Base-by-base conservation (phyloP, 2,113 vertebrate species). In the Phoxinus phoxinus region DNA sequence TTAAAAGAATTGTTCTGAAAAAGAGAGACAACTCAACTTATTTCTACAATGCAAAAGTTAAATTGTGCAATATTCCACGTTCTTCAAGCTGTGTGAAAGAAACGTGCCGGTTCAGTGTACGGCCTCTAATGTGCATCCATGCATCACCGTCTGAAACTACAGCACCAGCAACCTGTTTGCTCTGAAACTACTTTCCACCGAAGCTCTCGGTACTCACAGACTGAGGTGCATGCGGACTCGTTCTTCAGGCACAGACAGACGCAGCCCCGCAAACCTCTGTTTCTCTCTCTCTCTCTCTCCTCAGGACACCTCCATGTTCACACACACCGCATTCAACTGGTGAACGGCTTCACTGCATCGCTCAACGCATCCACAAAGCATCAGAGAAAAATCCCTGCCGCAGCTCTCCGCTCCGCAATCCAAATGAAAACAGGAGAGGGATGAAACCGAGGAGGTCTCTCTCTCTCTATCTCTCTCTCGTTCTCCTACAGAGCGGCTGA, bases 401-500 rank as follows among this genome's bases (percentile, higher is more conserved):
- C 32, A 25, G 32, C 53, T 41, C 56, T 44, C 23, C 12, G 6
- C 53, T 61, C 58, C 15, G 37, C 78, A 80, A 87, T 65, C 72
- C 59, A 59, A 81, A 73, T 30, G 86, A 77, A 69, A 71, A 77
- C 9, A 32, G 32, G n/a, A 30, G 48, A 83, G 63, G 71, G 46
- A 63, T 59, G 65, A 72, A 53, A 67, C 59, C 15, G 35, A 46
- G 77, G 67, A 12, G 67, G 35, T 71, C n/a, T 74, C 61, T 69
- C 35, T 69, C 63, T 65, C 32, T 71, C n/a, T 48, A 23, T 74
- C 23, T 74, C 11, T 74, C 53, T 69, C 27, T 69, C 63, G 56
- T 65, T 59, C 74, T 74, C 41, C 79, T 87, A 80, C 56, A 59
- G 67, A 86, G 87, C 56, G 83, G 82, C 80, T 88, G 90, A 92